A percentile compares a stretch with the other conserved stretches of the same genome.
phyloP scores from a whole-genome alignment of 2,888 invertebrate species.

The Aelia acuminata region DNA sequence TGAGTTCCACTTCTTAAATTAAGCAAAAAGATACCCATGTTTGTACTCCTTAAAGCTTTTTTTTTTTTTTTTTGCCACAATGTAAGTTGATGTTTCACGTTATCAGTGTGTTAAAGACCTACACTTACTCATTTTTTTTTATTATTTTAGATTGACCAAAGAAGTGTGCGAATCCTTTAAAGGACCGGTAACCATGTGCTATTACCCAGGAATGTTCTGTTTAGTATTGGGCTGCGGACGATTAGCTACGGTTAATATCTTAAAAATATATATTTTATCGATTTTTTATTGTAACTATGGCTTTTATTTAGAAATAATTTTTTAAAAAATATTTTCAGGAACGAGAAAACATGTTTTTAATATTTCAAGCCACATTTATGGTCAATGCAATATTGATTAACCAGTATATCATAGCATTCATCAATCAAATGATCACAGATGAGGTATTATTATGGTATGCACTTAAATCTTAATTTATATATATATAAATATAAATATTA shows the following conservation, averaged over 20 bases:
- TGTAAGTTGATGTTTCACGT: no score
- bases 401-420: slow-evolving; percentile 13
- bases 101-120: no score
- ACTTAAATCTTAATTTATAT: no score
- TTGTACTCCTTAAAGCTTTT: no score
- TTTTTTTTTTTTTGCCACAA: no score
- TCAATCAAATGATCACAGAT: slow-evolving; percentile 3
- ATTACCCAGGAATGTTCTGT: slow-evolving; percentile 3
- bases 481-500: no score
- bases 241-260: background rate
- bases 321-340: background rate
- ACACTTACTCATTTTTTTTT: no score
- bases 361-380: slow-evolving; percentile 8
- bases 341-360: background rate
- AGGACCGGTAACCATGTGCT: background rate
- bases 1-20: no score
- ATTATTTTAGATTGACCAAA: slow-evolving; percentile 3
- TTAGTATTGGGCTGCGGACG: background rate
- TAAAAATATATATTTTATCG: background rate
- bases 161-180: slow-evolving; percentile 9
- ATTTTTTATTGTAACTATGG: background rate
- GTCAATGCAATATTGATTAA: background rate
- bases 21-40: no score
- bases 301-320: background rate
- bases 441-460: background rate